phyloP scores from a whole-genome alignment of 2,797 vertebrate genomes.

The Pogoniulus pusillus region DNA sequence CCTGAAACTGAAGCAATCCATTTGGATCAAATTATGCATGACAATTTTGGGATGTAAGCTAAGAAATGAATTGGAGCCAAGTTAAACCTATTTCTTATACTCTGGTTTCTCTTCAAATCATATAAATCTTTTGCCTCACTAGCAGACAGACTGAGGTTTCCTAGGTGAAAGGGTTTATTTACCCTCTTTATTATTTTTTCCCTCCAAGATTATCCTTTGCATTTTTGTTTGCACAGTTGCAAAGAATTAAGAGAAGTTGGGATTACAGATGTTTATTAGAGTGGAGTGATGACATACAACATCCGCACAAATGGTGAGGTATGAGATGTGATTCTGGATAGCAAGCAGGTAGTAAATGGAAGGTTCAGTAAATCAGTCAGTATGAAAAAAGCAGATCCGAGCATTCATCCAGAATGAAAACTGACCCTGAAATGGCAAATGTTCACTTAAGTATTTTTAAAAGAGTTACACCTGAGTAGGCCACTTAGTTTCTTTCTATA shows the following conservation, averaged over 20 bases:
- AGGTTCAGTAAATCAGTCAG: background rate
- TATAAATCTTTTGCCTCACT: background rate
- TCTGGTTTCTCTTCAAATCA: too few relatives aligned
- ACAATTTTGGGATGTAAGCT: slow-evolving; percentile 56
- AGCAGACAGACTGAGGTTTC: slow-evolving; percentile 35
- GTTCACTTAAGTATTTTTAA: background rate
- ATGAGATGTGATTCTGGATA: slow-evolving; percentile 8
- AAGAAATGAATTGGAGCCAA: slow-evolving; percentile 59
- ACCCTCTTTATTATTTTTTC: background rate
- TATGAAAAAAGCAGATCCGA: background rate
- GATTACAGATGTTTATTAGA: background rate
- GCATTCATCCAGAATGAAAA: background rate
- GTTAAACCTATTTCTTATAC: slow-evolving; percentile 39
- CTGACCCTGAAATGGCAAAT: background rate
- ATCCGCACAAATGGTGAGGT: background rate
- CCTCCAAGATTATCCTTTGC: background rate
- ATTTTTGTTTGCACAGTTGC: slow-evolving; percentile 43
- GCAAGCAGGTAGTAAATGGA: background rate
- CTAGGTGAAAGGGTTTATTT: slow-evolving; percentile 50
- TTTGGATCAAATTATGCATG: slow-evolving; percentile 78
- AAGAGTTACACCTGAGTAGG: background rate
- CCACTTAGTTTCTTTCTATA: background rate
- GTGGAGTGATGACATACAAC: slow-evolving; percentile 29
- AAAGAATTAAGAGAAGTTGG: slow-evolving; percentile 39
- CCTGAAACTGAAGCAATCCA: slow-evolving; percentile 58